Evolutionary conservation across 1,140 invertebrate genomes (phyloP).

Genomic region (Oreohelix idahoensis): DNA sequence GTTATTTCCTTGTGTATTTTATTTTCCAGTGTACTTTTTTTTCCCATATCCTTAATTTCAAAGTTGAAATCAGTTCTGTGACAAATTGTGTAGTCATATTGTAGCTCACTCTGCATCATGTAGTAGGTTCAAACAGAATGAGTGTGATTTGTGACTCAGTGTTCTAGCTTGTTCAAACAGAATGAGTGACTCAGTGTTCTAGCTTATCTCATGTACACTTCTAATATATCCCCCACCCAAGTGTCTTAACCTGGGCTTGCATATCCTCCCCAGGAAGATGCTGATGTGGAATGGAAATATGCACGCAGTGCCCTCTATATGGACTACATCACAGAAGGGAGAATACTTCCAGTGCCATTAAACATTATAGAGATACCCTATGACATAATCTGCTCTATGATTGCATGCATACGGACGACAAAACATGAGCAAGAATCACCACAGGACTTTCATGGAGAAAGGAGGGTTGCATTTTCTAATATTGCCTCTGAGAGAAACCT

Average conservation of each 20-base stretch:
- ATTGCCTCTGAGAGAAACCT: neutral
- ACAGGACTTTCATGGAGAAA: neutral
- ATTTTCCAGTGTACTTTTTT: no score
- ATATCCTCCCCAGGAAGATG: slow-evolving; percentile 80
- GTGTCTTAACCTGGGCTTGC: neutral
- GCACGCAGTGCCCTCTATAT: slow-evolving; percentile 90
- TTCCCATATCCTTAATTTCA: no score
- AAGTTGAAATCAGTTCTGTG: no score
- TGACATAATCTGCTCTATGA: neutral
- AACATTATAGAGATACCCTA: slow-evolving; percentile 90
- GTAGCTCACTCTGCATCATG: no score
- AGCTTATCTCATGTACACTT: no score
- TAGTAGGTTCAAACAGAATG: no score
- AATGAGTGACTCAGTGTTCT: no score
- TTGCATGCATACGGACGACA: neutral
- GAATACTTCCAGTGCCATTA: slow-evolving; percentile 88
- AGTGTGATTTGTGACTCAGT: no score
- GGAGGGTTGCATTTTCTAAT: neutral
- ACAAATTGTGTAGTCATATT: no score
- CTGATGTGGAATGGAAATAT: slow-evolving; percentile 94
- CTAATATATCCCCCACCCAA: no score
- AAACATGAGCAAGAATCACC: neutral
- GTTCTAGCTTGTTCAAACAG: no score
- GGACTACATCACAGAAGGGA: slow-evolving; percentile 90
- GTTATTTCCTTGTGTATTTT: no score